Evolutionary conservation across 2,797 vertebrate species (phyloP).

Genomic region (Myripristis murdjan): DNA sequence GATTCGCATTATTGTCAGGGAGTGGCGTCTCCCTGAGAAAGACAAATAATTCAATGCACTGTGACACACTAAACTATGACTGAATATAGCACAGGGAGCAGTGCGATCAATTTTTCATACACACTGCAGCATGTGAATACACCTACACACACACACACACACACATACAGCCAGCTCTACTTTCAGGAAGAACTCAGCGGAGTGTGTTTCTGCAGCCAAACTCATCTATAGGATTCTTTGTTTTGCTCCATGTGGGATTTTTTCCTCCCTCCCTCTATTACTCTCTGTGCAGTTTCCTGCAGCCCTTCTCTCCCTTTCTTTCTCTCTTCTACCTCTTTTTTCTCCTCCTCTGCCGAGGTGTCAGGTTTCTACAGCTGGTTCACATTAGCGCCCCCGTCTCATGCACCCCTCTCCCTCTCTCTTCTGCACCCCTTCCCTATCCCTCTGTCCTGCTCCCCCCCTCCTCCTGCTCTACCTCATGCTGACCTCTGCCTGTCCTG

Average conservation of each 20-base stretch:
- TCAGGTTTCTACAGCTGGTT: slow-evolving; percentile 91
- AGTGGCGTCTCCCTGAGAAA: slow-evolving; percentile 68
- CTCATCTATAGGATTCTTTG: slow-evolving; percentile 83
- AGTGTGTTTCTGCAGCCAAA: slow-evolving; percentile 60
- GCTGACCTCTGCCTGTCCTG: slow-evolving; percentile 78
- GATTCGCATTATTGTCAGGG: slow-evolving; percentile 75
- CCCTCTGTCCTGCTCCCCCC: slow-evolving; percentile 48
- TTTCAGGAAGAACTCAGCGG: slow-evolving; percentile 53
- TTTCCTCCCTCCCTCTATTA: slow-evolving; percentile 66
- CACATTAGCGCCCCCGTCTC: slow-evolving; percentile 83
- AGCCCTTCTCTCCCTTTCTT: slow-evolving; percentile 69
- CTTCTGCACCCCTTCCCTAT: slow-evolving; percentile 53
- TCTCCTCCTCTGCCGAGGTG: slow-evolving; percentile 78
- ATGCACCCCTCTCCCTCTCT: slow-evolving; percentile 44
- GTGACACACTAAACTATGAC: slow-evolving; percentile 42
- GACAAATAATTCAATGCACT: slow-evolving; percentile 36
- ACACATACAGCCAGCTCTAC: slow-evolving; percentile 39
- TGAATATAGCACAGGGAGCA: slow-evolving; percentile 46
- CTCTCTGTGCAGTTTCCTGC: slow-evolving; percentile 66
- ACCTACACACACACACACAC: slow-evolving; percentile 23
- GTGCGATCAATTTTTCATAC: slow-evolving; percentile 1
- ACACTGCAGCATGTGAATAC: slow-evolving; percentile 11
- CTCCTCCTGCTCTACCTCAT: slow-evolving; percentile 68
- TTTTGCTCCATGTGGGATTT: slow-evolving; percentile 71
- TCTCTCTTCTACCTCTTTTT: slow-evolving; percentile 76